Evolutionary conservation across 2,113 vertebrate species (phyloP), one percentile per base, ranked within the genome.

Genomic region (Thinocorus orbignyianus): DNA sequence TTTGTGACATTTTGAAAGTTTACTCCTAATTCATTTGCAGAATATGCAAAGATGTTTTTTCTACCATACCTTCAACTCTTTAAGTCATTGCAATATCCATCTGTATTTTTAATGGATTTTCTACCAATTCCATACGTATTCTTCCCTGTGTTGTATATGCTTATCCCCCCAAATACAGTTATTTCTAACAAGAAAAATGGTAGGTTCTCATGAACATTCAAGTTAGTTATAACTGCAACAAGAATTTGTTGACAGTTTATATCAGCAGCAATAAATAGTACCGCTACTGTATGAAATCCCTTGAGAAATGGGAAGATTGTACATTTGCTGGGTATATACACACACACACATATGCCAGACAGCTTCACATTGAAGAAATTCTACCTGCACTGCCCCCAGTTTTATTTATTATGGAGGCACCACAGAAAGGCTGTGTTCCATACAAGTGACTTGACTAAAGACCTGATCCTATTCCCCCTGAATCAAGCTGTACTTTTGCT

Each of bases 1-100:
- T 96, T 95, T 81, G 91, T 98, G 97, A 96, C 97, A 98, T 98
- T 98, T 97, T 48, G 71, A 97, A 98, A 98, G 93, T 97, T 97
- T 98, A 96, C 92, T 95, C 93, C 96, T 97, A 94, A 97, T 97
- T 97, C 95, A 93, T 95, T 97, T 84, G 88, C 60, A 86, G 92
- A 97, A 93, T 85, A 96, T 92, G 95, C 96, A 97, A 94, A 91
- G 91, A 61, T 25, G n/a, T 85, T 87, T 88, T 64, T 85, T 14
- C 22, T 83, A 71, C 26, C 64, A 8, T 11, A 62, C 22, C 71
- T 93, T 55, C 42, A 26, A 92, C 58, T 95, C 70, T 55, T 95
- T 87, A 90, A 95, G 95, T 33, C 77, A 30, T 17, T 68, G 49
- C n/a, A 73, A 64, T 33, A 70, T 19, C n/a, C 62, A 94, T 78